These are phyloP conservation scores for Holothuria leucospilota DNA, from an alignment of 53 echinoderm and acorn worm genomes.

Conservation along the genomic window DNA sequence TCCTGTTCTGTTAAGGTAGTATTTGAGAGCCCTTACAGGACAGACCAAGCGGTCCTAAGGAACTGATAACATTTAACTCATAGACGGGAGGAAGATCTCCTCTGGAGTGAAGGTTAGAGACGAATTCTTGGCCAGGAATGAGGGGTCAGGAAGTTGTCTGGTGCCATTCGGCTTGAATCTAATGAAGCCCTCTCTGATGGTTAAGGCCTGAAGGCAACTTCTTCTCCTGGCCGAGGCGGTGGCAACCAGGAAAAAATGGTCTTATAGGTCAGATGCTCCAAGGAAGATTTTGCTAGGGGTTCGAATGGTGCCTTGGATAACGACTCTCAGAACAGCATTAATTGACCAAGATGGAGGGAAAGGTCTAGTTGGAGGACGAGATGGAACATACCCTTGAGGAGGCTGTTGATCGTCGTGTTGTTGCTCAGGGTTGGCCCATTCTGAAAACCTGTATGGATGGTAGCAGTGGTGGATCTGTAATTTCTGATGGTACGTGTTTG, in stretches of 20 bases:
- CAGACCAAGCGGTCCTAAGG: no score
- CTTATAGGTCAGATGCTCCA: not conserved
- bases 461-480: no score
- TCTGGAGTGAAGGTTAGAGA: not conserved
- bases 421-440: no score
- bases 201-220: not conserved
- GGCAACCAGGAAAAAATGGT: slow-evolving; percentile 2
- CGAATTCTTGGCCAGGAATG: slow-evolving; percentile 3
- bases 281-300: not conserved
- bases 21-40: no score
- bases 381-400: no score
- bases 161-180: not conserved
- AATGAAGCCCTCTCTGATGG: not conserved
- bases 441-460: no score
- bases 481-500: no score
- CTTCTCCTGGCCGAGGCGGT: not conserved
- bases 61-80: no score
- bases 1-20: no score
- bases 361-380: no score
- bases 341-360: slow-evolving; percentile 5
- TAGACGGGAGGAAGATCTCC: not conserved
- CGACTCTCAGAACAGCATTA: not conserved
- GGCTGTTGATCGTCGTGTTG: no score
- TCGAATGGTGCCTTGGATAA: no score
- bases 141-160: not conserved